Evolutionary conservation across 2,888 invertebrate species (phyloP), one percentile per base, ranked within the genome.

Genomic region (Plagodis dolabraria): DNA sequence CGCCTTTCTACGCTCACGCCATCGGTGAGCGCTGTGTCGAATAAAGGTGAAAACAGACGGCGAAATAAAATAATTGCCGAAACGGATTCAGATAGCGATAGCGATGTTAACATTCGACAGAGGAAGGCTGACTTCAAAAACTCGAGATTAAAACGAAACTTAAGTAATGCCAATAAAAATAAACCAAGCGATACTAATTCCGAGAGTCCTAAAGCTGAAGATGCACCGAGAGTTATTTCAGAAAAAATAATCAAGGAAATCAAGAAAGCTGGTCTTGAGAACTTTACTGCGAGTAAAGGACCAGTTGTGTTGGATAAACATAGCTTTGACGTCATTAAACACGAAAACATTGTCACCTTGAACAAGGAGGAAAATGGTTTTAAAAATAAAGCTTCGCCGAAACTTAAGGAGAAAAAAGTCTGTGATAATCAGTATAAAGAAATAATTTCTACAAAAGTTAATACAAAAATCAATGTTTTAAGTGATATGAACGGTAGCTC

Each of bases 1-100:
- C 89, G 89, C 80, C 91, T 92, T 92, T 91, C 90, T 87, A 89
- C 92, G 81, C 92, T 92, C 92, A 91, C 92, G 80, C 80, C 87
- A 77, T 77, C 86, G 67, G 92, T 92, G 92, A 92, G 92, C 87
- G 92, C 84, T 85, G 76, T 91, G 79, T 85, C 92, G 79, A 92
- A 89, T 89, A 88, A 91, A 91, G 86, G 86, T 66, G 86, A 93
- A 76, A 85, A 82, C 85, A 87, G 90, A 85, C 84, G 93, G 82
- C 85, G 92, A 62, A 85, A 87, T 73, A 87, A 93, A 82, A 72
- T 90, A 69, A 83, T 93, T 75, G 84, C 87, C 76, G 87, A 89
- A 76, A 83, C 89, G 73, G 83, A 90, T 83, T 83, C 91, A 77
- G 81, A 87, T 70, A 82, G 88, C 72, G 82, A 92, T 75, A 81